phyloP scores from a whole-genome alignment of 2,113 vertebrate genomes.

The human (Homo sapiens) region DNA sequence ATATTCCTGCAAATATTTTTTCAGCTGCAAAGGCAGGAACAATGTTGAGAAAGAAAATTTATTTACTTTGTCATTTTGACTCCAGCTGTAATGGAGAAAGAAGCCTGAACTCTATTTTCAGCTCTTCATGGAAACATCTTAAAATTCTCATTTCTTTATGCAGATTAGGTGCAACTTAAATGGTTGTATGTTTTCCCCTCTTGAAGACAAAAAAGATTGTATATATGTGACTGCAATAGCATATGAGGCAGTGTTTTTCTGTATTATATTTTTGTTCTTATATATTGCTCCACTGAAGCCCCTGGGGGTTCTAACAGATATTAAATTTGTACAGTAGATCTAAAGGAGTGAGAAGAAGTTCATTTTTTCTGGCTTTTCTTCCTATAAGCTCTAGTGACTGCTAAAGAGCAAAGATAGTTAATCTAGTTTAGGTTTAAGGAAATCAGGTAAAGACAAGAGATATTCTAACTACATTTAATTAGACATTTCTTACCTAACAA shows the following conservation, averaged over 20 bases:
- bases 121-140: constrained; percentile 63
- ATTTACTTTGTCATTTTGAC: constrained; percentile 56
- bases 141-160: constrained; percentile 77
- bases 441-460: background rate
- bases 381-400: background rate
- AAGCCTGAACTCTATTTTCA: constrained; percentile 56
- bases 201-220: constrained; percentile 35
- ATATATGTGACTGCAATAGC: constrained; percentile 50
- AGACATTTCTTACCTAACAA: background rate
- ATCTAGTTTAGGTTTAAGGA: constrained; percentile 25
- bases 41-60: background rate
- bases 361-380: constrained; percentile 39
- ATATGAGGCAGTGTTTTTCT: constrained; percentile 1
- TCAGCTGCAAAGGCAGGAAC: background rate
- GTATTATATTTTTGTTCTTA: constrained; percentile 32
- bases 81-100: constrained; percentile 7
- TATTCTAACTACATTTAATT: background rate
- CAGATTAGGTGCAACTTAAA: constrained; percentile 71
- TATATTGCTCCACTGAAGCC: background rate
- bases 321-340: constrained; percentile 58
- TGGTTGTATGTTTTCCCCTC: constrained; percentile 59
- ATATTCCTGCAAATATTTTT: constrained; percentile 30
- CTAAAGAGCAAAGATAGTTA: constrained; percentile 52
- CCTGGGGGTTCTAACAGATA: constrained; percentile 43
- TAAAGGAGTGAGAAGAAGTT: constrained; percentile 35